Conservation (phyloP, 2,888 invertebrate genomes). For the Tribolium freemani region DNA sequence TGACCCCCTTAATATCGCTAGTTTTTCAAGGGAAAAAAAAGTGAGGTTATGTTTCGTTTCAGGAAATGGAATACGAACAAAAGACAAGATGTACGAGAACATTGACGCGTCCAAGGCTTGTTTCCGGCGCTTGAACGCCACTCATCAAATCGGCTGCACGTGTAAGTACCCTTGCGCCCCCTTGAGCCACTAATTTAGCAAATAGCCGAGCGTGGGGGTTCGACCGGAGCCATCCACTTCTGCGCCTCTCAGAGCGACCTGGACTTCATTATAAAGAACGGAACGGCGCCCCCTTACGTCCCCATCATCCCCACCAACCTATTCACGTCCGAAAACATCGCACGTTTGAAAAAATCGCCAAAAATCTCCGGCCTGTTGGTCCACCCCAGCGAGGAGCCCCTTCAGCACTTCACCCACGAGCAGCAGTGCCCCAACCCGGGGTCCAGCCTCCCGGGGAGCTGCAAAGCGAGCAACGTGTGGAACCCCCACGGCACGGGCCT, state of each 20-base stretch:
- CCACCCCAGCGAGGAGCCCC: conserved; percentile 68
- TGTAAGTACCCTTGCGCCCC: conserved; percentile 75
- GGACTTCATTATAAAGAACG: conserved; percentile 79
- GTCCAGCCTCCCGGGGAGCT: conserved; percentile 70
- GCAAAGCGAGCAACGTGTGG: conserved; percentile 73
- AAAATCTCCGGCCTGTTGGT: conserved; percentile 79
- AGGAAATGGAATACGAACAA: conserved; percentile 69
- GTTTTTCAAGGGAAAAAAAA: background rate
- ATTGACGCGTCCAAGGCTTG: conserved; percentile 83
- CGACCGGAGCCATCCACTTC: conserved; percentile 87
- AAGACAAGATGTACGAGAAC: conserved; percentile 84
- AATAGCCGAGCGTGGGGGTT: conserved; percentile 81
- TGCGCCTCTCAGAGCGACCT: conserved; percentile 77
- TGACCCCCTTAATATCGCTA: too few relatives aligned
- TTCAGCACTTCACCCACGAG: conserved; percentile 73
- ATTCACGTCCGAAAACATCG: conserved; percentile 71
- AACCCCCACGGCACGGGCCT: conserved; percentile 85
- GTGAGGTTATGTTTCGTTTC: conserved; percentile 14
- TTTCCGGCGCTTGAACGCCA: conserved; percentile 92
- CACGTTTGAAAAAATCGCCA: conserved; percentile 70
- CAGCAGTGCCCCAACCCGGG: conserved; percentile 87
- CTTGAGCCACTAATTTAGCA: background rate
- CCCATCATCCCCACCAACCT: conserved; percentile 78
- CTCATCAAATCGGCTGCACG: conserved; percentile 95
- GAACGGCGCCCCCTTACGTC: conserved; percentile 86